These are phyloP conservation scores for Chaenogobius annularis DNA, from an alignment of 2,113 vertebrate species.

Conservation along the genomic window DNA sequence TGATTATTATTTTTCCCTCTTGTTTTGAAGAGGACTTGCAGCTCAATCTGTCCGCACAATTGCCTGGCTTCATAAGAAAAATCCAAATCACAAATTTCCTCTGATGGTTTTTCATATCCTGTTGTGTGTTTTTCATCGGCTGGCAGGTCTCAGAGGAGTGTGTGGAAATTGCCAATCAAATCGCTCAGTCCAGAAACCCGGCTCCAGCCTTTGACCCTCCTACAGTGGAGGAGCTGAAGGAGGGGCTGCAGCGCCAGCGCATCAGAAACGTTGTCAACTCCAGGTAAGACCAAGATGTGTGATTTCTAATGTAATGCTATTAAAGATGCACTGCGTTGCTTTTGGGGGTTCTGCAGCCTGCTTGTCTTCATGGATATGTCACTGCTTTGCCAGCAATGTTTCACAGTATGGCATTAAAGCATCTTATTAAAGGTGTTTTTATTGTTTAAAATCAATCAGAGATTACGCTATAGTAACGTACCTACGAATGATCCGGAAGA, in stretches of 20 bases:
- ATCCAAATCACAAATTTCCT: neutral
- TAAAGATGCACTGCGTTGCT: no score
- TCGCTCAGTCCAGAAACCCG: constrained; percentile 75
- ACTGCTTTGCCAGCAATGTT: no score
- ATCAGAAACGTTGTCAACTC: constrained; percentile 85
- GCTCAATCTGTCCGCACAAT: neutral
- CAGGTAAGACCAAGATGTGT: constrained; percentile 66
- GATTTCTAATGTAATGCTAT: neutral
- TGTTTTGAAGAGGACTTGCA: neutral
- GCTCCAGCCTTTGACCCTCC: constrained; percentile 61
- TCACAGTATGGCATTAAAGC: no score
- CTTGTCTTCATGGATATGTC: no score
- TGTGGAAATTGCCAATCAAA: constrained; percentile 75
- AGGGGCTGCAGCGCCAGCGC: constrained; percentile 84
- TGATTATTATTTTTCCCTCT: neutral
- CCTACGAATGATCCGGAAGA: no score
- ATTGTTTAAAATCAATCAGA: no score
- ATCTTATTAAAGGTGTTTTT: no score
- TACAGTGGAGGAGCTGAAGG: constrained; percentile 77
- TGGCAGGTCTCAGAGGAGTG: constrained; percentile 84
- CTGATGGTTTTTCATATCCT: neutral
- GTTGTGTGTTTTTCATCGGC: neutral
- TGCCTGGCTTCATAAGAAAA: neutral
- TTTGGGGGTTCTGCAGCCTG: no score
- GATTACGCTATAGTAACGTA: no score